phyloP scores from a whole-genome alignment of 1,140 invertebrate genomes.

The Archegozetes longisetosus region DNA sequence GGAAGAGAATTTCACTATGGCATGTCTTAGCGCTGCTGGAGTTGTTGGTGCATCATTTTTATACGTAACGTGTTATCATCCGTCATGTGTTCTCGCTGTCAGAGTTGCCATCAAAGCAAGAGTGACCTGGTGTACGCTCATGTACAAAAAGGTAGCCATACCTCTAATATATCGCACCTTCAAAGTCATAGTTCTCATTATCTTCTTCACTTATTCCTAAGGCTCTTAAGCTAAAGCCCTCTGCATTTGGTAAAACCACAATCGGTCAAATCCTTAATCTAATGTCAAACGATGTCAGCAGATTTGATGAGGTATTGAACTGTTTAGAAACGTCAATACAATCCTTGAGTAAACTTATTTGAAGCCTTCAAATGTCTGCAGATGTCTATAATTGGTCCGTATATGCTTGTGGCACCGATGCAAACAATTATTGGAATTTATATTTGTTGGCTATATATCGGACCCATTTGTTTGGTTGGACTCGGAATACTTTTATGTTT shows the following conservation, averaged over 20 bases:
- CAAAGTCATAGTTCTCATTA: conserved; percentile 34
- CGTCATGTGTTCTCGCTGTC: not conserved
- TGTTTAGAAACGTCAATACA: too few relatives aligned
- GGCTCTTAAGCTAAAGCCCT: conserved; percentile 33
- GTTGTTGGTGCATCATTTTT: conserved; percentile 10
- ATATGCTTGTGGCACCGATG: conserved; percentile 46
- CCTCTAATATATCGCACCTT: conserved; percentile 22
- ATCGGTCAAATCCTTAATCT: conserved; percentile 77
- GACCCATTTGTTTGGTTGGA: conserved; percentile 30
- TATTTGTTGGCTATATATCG: conserved; percentile 24
- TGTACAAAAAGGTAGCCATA: conserved; percentile 7
- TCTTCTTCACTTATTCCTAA: too few relatives aligned
- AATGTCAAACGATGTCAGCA: conserved; percentile 60
- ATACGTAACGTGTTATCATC: conserved; percentile 5
- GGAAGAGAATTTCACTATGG: not conserved
- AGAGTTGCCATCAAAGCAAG: conserved; percentile 6
- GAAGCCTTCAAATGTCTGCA: too few relatives aligned
- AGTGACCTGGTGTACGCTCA: conserved; percentile 9
- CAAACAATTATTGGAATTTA: conserved; percentile 38
- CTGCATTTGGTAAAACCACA: conserved; percentile 53
- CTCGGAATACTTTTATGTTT: conserved; percentile 31
- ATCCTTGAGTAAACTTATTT: too few relatives aligned
- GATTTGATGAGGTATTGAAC: conserved; percentile 31
- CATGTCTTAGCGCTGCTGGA: conserved; percentile 7
- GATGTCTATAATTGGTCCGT: conserved; percentile 16